These are phyloP conservation scores for Boleophthalmus pectinirostris DNA, from an alignment of 2,113 vertebrate species.

Conservation along the genomic window DNA sequence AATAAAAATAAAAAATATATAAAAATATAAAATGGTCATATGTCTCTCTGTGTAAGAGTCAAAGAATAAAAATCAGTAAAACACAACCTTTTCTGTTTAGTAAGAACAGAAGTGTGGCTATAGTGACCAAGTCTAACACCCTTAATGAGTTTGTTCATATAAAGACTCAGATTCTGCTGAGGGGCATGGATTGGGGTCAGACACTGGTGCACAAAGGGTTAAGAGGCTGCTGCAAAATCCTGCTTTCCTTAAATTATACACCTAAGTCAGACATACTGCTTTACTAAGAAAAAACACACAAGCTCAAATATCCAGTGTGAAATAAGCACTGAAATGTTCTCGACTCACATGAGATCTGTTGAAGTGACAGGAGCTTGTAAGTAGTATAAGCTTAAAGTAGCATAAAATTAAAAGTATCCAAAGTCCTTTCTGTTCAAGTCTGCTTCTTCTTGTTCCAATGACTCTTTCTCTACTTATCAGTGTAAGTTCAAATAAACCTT, in stretches of 20 bases:
- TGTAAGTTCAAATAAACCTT: no score
- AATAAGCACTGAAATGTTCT: neutral
- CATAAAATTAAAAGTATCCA: no score
- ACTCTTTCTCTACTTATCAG: no score
- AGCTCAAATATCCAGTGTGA: neutral
- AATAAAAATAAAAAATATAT: no score
- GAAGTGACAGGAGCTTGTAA: no score
- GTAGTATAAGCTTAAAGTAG: no score
- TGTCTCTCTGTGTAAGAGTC: no score
- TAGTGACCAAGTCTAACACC: neutral
- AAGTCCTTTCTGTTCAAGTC: no score
- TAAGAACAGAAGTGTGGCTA: neutral
- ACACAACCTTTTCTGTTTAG: neutral
- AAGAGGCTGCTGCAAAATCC: conserved; percentile 7
- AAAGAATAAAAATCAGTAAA: neutral
- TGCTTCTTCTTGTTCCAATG: no score
- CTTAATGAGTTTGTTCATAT: neutral
- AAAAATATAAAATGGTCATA: no score
- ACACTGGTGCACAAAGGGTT: neutral
- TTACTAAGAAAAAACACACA: neutral
- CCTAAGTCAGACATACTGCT: neutral
- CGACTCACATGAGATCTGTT: neutral
- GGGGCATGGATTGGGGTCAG: neutral
- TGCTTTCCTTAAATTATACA: neutral
- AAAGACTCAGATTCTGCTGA: conserved; percentile 12